Conservation (phyloP, 2,113 vertebrate species). For the Atherinomorus stipes region DNA sequence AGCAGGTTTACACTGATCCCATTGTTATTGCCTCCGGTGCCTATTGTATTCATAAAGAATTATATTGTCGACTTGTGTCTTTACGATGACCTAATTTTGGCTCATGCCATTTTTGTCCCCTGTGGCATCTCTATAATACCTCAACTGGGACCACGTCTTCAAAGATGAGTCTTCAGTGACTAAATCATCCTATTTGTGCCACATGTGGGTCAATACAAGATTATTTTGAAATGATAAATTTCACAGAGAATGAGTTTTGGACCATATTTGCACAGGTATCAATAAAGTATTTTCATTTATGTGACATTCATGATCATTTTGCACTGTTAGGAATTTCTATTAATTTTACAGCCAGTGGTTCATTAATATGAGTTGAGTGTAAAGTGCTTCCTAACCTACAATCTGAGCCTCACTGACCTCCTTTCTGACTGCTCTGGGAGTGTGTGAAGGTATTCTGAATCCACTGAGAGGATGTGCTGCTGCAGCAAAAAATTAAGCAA, state of each 20-base stretch:
- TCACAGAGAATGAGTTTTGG: too few species aligned
- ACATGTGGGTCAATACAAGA: neutral
- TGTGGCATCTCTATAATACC: neutral
- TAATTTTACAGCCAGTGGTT: neutral
- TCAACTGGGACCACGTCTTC: neutral
- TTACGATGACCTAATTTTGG: constrained; percentile 60
- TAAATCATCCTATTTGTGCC: neutral
- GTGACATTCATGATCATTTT: neutral
- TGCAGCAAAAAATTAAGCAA: neutral
- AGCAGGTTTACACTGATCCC: constrained; percentile 26
- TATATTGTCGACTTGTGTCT: constrained; percentile 20
- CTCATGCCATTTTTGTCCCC: constrained; percentile 18
- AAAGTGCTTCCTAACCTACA: constrained; percentile 67
- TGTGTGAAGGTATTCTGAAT: constrained; percentile 29
- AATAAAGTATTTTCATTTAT: neutral
- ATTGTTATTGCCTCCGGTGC: constrained; percentile 13
- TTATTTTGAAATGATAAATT: fast-evolving
- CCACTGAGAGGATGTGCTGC: constrained; percentile 37
- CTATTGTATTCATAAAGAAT: constrained; percentile 4
- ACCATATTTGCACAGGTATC: neutral
- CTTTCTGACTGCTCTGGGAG: constrained; percentile 62
- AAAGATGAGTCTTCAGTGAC: neutral
- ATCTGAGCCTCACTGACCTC: constrained; percentile 73
- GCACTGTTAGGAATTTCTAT: neutral
- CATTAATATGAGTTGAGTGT: constrained; percentile 1